phyloP scores from a whole-genome alignment of 2,888 invertebrate species.

The Drosophila paranaensis region DNA sequence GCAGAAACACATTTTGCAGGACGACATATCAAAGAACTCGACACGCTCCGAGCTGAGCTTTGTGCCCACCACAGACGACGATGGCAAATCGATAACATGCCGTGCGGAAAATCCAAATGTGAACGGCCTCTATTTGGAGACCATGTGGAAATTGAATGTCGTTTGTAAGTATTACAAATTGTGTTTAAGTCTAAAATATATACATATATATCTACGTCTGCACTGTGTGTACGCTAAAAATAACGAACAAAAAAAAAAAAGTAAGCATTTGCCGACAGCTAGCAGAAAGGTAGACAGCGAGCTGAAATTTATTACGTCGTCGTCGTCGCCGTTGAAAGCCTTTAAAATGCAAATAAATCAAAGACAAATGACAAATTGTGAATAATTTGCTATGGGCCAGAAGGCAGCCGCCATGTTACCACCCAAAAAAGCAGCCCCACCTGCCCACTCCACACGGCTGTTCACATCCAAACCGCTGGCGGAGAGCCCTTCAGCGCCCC shows the following conservation, averaged over 20 bases:
- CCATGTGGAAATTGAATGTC: conserved; percentile 94
- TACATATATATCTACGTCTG: not conserved
- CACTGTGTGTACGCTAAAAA: conserved; percentile 20
- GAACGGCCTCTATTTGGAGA: conserved; percentile 92
- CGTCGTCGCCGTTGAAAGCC: conserved; percentile 74
- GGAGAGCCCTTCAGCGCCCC: conserved; percentile 11
- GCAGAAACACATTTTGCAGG: conserved; percentile 86
- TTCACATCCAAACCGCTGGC: not conserved
- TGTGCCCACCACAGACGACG: conserved; percentile 94
- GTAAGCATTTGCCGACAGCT: conserved; percentile 62
- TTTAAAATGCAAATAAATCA: conserved; percentile 80
- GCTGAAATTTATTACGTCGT: conserved; percentile 74
- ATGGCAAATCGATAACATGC: conserved; percentile 94
- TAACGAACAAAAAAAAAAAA: conserved; percentile 21
- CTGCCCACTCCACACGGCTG: not conserved
- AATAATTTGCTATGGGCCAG: conserved; percentile 77
- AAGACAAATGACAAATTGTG: conserved; percentile 80
- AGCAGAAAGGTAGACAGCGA: conserved; percentile 75
- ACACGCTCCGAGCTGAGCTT: conserved; percentile 95
- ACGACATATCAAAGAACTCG: conserved; percentile 92
- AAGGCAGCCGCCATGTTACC: conserved; percentile 45
- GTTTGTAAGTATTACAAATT: conserved; percentile 91
- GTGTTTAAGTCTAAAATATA: conserved; percentile 70
- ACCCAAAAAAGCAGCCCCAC: not conserved
- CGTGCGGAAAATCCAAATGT: conserved; percentile 96